Conservation (phyloP, 2,797 vertebrate genomes). For the Acomys russatus region DNA sequence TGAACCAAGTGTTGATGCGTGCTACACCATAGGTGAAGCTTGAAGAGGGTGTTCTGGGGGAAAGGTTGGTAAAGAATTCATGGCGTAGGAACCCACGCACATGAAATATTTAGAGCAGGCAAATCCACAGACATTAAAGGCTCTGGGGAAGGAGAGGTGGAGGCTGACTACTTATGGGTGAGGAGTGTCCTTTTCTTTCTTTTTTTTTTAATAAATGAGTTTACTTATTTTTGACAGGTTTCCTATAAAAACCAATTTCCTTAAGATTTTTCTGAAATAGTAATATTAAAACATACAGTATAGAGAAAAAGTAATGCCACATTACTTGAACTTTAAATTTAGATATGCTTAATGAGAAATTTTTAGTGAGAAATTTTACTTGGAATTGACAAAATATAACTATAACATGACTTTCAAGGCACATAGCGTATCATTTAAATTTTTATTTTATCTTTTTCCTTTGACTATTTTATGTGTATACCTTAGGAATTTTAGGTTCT, state of each 20-base stretch:
- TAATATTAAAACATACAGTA: neutral
- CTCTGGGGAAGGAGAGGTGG: neutral
- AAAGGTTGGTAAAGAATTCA: neutral
- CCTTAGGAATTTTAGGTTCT: neutral
- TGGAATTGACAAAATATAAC: neutral
- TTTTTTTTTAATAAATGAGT: neutral
- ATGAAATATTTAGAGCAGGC: slow-evolving; percentile 1
- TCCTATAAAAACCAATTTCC: neutral
- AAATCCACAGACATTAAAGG: slow-evolving; percentile 4
- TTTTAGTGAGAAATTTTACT: neutral
- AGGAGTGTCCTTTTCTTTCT: too few relatives aligned
- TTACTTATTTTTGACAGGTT: neutral
- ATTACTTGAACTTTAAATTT: neutral
- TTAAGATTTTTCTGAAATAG: neutral
- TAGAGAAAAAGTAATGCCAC: neutral
- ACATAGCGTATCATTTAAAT: neutral
- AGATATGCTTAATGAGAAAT: neutral
- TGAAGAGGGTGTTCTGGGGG: neutral
- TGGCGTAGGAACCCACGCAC: neutral
- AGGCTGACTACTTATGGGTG: neutral
- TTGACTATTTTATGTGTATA: neutral
- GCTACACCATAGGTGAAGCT: neutral
- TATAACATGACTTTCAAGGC: neutral
- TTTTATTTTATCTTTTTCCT: neutral
- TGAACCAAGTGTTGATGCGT: neutral